These are phyloP conservation scores for Pagetopsis macropterus DNA, from an alignment of 2,797 vertebrate species.

Conservation along the genomic window DNA sequence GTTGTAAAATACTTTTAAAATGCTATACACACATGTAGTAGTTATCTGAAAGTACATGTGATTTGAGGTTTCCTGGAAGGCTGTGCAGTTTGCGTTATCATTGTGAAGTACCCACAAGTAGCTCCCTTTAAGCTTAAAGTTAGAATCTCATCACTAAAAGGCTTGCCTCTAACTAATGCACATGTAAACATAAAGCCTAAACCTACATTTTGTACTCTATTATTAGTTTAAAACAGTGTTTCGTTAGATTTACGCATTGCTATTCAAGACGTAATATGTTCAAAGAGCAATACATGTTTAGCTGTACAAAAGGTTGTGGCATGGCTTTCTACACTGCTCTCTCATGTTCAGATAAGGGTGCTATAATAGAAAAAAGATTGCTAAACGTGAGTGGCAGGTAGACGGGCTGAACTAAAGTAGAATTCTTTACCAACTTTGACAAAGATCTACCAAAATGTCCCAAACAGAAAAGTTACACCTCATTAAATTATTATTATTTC, in stretches of 20 bases:
- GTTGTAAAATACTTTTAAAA: neutral
- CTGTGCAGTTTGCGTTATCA: no score
- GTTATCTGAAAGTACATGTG: neutral
- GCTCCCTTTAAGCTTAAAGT: neutral
- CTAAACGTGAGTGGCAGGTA: neutral
- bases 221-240: no score
- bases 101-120: no score
- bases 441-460: neutral
- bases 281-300: constrained; percentile 9
- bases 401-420: neutral
- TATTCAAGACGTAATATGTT: neutral
- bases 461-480: no score
- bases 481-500: neutral
- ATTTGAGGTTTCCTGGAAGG: neutral
- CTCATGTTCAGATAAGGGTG: constrained; percentile 17
- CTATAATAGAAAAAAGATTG: neutral
- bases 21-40: neutral
- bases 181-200: no score
- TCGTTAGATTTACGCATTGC: no score
- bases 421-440: neutral
- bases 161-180: neutral
- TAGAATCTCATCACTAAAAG: neutral
- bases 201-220: no score
- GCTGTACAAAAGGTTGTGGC: neutral
- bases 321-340: neutral